Evolutionary conservation across 2,113 vertebrate genomes (phyloP).

Genomic region (Chaetura pelagica): DNA sequence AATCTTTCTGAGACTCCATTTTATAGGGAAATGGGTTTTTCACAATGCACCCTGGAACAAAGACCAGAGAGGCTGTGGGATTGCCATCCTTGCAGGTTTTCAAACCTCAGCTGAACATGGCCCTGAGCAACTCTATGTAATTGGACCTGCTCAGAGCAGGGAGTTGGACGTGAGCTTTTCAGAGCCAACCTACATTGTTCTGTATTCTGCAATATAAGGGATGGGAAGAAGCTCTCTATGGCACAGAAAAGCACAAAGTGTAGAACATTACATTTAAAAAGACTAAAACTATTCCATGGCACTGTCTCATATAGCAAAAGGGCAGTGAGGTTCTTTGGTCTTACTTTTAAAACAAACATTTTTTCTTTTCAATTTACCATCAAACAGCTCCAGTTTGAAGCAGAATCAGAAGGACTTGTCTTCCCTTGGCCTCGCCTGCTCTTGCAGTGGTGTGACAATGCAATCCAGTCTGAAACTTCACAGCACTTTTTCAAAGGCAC

Average conservation of each 20-base stretch:
- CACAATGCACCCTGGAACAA: background rate
- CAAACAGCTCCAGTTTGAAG: background rate
- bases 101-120: background rate
- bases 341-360: background rate
- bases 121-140: background rate
- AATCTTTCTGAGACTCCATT: background rate
- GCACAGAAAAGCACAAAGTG: background rate
- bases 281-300: background rate
- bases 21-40: background rate
- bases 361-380: background rate
- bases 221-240: background rate
- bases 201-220: background rate
- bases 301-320: background rate
- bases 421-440: background rate
- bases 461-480: background rate
- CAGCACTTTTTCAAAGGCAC: background rate
- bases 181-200: background rate
- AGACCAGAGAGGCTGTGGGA: background rate
- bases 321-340: background rate
- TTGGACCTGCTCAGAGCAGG: background rate
- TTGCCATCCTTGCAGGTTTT: background rate
- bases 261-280: background rate
- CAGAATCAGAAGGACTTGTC: background rate
- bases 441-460: fast-evolving
- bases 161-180: background rate